Evolutionary conservation across 2,888 invertebrate species (phyloP), one percentile per base, ranked within the genome.

Genomic region (Alviniconcha strummeri): DNA sequence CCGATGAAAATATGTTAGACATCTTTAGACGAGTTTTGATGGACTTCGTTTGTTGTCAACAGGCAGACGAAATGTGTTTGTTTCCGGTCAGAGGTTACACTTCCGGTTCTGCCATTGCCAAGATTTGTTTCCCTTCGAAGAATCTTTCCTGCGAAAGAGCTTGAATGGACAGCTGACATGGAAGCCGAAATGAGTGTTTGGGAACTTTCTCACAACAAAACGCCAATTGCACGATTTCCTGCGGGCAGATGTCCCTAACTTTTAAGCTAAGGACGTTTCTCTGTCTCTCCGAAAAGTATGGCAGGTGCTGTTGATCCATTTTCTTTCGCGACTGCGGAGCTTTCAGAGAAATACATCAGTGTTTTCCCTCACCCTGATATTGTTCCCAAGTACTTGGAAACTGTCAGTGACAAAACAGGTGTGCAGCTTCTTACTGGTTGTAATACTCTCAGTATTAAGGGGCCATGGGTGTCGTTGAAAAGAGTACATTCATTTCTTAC

Each of bases 1-100:
- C 89, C 71, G 84, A 84, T 19, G 87, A 86, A 84, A 89, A 89
- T 69, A 88, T 87, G 64, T 75, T 83, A 17, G 86, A 85, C 88
- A 88, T 88, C 3, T 77, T 88, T 57, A 15, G 60, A 36, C 15
- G 9, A 54, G 15, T 52, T 13, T 13, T n/a, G 17, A 71, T 67
- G 17, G n/a, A 71, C 13, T 7, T n/a, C 19, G 71, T 11, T 52
- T 74, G 72, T 52, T 74, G 72, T 74, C 52, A 74, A 19, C 9
- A 11, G 72, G 52, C 52, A 52, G 36, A 74, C 72, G 60, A 60
- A 74, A 52, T 56, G 2, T 57, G n/a, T 19, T 57, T 76, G 52
- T 76, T 76, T 76, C 76, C 76, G 76, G 76, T 76, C 76, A 76
- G 19, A n/a, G 52, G 52, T 36, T 36, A 9, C 8, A 36, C 72